Evolutionary conservation across 2,888 invertebrate genomes (phyloP), one percentile per base, ranked within the genome.

Genomic region (Andrena bicolor): DNA sequence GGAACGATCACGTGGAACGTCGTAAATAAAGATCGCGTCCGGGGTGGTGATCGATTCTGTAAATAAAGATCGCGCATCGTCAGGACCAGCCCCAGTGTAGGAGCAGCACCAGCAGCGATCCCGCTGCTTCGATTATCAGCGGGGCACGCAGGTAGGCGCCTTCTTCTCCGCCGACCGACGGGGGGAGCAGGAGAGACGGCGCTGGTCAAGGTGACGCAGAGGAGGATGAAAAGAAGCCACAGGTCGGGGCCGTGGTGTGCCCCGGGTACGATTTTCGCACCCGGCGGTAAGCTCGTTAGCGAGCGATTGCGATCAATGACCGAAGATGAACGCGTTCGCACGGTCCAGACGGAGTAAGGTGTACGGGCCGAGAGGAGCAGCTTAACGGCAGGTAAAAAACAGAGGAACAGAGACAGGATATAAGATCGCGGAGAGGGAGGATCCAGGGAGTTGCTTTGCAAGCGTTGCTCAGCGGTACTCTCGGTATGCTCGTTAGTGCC

Each of bases 321-420:
- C 92, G 92, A 92, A 92, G 92, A 92, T 92, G 92, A 92, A 92
- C 92, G 92, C 92, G 89, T 92, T 91, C 86, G 90, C 90, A 87
- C 90, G 91, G 90, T 63, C 76, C 70, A 71, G 76, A 76, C 70
- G 69, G 77, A 72, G 77, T 71, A 80, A 75, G 80, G 83, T 61
- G 76, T 69, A 64, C 64, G 30, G 66, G 26, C 10, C 64, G 80
- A 66, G 77, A 71, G 73, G 60, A 51, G 60, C 41, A 58, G 28
- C 58, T 28, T 30, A 20, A 51, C 6, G 10, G 28, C 8, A 4
- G 60, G 70, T 23, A 66, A 58, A 86, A 86, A 82, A 16, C 41
- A 70, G 84, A 56, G 30, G 13, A 82, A 84, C 83, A 73, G 35
- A 49, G 63, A 1, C 20, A 56, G 49, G 30, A 20, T 6, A 58